Evolutionary conservation across 2,888 invertebrate species (phyloP), one percentile per base, ranked within the genome.

Genomic region (Sphecodes monilicornis): DNA sequence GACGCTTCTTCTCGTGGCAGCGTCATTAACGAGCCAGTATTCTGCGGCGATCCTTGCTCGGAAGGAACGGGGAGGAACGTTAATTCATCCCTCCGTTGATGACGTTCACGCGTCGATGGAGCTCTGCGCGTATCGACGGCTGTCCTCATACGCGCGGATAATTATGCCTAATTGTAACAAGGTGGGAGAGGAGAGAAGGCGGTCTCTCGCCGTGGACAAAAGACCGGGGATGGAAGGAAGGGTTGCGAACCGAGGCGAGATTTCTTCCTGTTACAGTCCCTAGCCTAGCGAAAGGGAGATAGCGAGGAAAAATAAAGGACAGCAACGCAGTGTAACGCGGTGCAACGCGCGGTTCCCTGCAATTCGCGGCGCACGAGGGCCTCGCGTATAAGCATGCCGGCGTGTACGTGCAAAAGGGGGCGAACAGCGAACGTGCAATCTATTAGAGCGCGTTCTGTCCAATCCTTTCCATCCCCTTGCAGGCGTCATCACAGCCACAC

Each of bases 101-200:
- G 74, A 71, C 84, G 76, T 76, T 88, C 57, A 79, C 73, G 71
- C 72, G 57, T n/a, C 85, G 81, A 81, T 74, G 57, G 8, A 66
- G 26, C 29, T 5, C 18, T 46, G 69, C 72, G 75, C 74, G 50
- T 86, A 71, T 74, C 66, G 60, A 75, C 68, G 71, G 41, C 68
- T 70, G 76, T 73, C 66, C 75, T 60, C 74, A 75, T 77, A 22
- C 43, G 82, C 80, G 50, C 84, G 82, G 60, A 85, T 90, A 90
- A 89, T 89, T 89, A 88, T 85, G 41, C 82, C 87, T 87, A 89
- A 90, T 89, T 89, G 90, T 90, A 88, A 88, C 81, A 57, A 78
- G 79, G 64, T 72, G 22, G 66, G 72, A 69, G 69, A 76, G 60
- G 71, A 79, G 57, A 72, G 57, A 13, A 43, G 64, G 69, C 75